Evolutionary conservation across 1,140 invertebrate genomes (phyloP).

Genomic region (Solen grandis): DNA sequence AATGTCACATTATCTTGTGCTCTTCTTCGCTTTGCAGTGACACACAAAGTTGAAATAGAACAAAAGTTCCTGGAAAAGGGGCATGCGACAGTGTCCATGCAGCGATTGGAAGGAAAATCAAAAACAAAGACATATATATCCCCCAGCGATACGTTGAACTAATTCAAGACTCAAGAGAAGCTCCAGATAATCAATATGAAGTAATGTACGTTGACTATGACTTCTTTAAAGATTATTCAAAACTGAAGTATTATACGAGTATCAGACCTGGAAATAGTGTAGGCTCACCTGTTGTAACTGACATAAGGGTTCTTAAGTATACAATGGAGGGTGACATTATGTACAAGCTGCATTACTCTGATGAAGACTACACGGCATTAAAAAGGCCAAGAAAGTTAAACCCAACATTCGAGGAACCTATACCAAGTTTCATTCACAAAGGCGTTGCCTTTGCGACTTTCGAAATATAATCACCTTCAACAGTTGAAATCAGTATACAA

Average conservation of each 20-base stretch:
- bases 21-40: conserved; percentile 20
- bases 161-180: neutral
- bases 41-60: conserved; percentile 34
- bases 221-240: no score
- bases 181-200: neutral
- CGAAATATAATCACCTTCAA: conserved; percentile 34
- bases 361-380: neutral
- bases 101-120: conserved; percentile 39
- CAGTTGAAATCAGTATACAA: conserved; percentile 11
- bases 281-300: conserved; percentile 20
- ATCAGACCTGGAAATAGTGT: conserved; percentile 31
- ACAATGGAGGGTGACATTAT: conserved; percentile 32
- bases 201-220: conserved; percentile 19
- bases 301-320: no score
- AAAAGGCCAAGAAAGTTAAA: conserved; percentile 13
- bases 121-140: conserved; percentile 43
- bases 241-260: conserved; percentile 20
- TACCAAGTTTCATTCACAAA: neutral
- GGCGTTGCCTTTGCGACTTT: conserved; percentile 9
- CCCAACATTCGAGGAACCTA: neutral
- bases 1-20: conserved; percentile 21
- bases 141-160: conserved; percentile 37
- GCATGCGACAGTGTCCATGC: conserved; percentile 56
- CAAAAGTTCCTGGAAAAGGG: conserved; percentile 60
- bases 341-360: conserved; percentile 27